Evolutionary conservation across 2,113 vertebrate species (phyloP).

Genomic region (Prochilodus magdalenae): DNA sequence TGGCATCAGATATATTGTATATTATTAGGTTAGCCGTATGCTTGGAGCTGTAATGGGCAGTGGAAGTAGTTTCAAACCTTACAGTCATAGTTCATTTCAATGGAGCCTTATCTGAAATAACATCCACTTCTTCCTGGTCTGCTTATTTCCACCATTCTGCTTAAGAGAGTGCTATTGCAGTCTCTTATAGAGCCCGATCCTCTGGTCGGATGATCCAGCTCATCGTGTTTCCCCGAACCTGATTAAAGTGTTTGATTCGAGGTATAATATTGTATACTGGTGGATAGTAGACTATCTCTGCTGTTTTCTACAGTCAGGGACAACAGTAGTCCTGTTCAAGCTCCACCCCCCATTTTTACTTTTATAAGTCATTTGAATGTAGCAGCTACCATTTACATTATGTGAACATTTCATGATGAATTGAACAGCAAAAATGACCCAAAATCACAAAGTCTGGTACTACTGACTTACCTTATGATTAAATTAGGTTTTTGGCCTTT

Average conservation of each 20-base stretch:
- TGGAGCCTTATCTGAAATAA: constrained; percentile 1
- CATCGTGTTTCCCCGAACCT: neutral
- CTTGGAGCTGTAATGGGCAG: neutral
- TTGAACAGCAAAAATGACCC: too few relatives aligned
- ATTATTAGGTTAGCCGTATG: neutral
- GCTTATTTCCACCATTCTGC: neutral
- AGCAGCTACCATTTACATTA: too few relatives aligned
- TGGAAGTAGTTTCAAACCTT: neutral
- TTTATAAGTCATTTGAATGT: too few relatives aligned
- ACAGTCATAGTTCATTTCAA: neutral
- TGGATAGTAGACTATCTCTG: too few relatives aligned
- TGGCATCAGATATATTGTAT: neutral
- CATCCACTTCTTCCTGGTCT: constrained; percentile 11
- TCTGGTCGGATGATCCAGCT: neutral
- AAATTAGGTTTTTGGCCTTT: too few relatives aligned
- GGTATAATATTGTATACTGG: neutral
- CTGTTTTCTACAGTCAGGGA: too few relatives aligned
- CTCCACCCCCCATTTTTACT: too few relatives aligned
- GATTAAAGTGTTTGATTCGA: neutral
- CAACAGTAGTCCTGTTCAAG: too few relatives aligned
- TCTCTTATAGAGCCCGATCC: constrained; percentile 4
- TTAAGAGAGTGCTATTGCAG: neutral
- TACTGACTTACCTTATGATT: too few relatives aligned
- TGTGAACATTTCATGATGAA: too few relatives aligned
- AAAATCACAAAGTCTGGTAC: too few relatives aligned